Base-by-base conservation (phyloP, 2,113 vertebrate genomes). In the Sinocyclocheilus maitianheensis region DNA sequence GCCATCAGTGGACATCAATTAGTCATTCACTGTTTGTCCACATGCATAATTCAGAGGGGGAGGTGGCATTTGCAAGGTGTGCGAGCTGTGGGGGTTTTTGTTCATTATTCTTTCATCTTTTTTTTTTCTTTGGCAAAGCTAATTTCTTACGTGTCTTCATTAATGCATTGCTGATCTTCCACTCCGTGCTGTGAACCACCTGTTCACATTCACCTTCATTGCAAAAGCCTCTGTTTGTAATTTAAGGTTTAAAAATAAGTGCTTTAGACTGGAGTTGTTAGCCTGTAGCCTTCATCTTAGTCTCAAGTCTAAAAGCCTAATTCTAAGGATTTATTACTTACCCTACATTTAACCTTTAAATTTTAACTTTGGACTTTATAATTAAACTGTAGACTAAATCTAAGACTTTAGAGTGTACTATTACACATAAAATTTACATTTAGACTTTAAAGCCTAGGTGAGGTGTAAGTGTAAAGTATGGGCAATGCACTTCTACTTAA, bases 1-100 rank as follows among this genome's bases (percentile, higher is more conserved):
- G 87, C 85, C 85, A 85, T 87, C 89, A 89, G 87, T 87, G 89
- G 91, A 91, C 89, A 91, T 91, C 91, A 94, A 94, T 94, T 93
- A 94, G 92, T 92, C 92, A 93, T 91, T 89, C 89, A 88, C 83
- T 86, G 87, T 88, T 91, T 87, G 90, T 89, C 91, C 89, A 90
- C 91, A 93, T 93, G 91, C 89, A 92, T 94, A 91, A 94, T 94
- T 93, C 93, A 93, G 62, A 77, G 87, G 92, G 89, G 91, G 93
- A 91, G 92, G 93, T 93, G 92, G 92, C 84, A 89, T 92, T 92
- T 92, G 90, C 81, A 89, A 83, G 22, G 85, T 90, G 89, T 80
- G 84, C 30, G 30, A 84, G 58, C 71, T 14, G 83, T 34, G 74
- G 84, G 83, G 58, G 58, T 55, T 77, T 88, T 83, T 16, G 74